Percentiles rank a stretch among this genome's conserved stretches.
Evolutionary conservation across 2,797 vertebrate genomes (phyloP).

Genomic region (Calcarius lapponicus): DNA sequence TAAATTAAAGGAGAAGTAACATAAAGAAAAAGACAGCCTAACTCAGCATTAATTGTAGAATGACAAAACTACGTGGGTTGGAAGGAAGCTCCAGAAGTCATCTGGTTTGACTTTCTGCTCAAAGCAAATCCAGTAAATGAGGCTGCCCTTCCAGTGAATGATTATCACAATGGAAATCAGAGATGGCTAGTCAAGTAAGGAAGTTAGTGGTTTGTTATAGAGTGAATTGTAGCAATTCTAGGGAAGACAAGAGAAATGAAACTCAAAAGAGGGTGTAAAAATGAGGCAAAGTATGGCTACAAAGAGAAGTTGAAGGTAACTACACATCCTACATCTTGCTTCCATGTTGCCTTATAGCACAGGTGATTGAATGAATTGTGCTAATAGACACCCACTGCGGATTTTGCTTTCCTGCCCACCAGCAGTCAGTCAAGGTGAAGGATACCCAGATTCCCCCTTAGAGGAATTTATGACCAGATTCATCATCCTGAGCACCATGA

Average conservation of each 20-base stretch:
- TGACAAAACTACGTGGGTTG: neutral
- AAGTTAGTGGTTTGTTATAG: neutral
- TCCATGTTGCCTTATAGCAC: neutral
- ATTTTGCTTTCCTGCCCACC: neutral
- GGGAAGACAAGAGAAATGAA: neutral
- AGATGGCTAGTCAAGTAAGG: neutral
- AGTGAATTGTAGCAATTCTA: neutral
- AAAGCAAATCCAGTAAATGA: neutral
- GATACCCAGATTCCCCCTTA: neutral
- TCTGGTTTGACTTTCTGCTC: neutral
- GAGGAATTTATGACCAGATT: neutral
- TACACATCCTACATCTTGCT: neutral
- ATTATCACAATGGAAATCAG: neutral
- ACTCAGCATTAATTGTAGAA: neutral
- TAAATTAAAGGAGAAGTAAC: slow-evolving; percentile 6
- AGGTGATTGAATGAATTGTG: neutral
- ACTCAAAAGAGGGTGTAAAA: neutral
- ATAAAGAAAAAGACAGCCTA: neutral
- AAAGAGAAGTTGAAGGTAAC: neutral
- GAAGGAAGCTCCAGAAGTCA: neutral
- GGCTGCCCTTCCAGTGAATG: neutral
- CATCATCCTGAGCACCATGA: neutral
- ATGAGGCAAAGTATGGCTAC: neutral
- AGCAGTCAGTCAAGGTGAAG: neutral
- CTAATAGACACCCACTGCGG: neutral